Percentiles rank a stretch among this genome's conserved stretches.
Evolutionary conservation across 1,140 invertebrate species (phyloP).

Genomic region (Bombus waltoni): DNA sequence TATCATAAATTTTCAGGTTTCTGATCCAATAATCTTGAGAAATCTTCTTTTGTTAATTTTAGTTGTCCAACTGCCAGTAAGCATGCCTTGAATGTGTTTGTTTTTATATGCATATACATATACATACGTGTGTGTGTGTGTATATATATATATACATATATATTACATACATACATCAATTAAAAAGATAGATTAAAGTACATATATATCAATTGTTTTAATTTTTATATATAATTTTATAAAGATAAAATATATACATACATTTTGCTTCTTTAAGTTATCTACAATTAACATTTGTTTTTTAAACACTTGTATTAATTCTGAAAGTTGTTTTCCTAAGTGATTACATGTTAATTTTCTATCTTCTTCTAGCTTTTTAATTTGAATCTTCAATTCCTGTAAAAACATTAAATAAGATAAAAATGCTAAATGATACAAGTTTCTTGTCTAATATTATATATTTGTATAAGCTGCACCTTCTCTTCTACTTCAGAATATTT

Average conservation of each 20-base stretch:
- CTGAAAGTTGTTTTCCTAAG: constrained; percentile 81
- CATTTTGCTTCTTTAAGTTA: constrained; percentile 84
- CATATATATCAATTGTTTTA: constrained; percentile 10
- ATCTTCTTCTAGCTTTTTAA: constrained; percentile 79
- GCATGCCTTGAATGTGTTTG: constrained; percentile 70
- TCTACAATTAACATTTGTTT: constrained; percentile 83
- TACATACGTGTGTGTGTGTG: no score
- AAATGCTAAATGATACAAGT: neutral
- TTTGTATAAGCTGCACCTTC: constrained; percentile 74
- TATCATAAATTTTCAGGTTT: constrained; percentile 66
- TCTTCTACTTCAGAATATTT: constrained; percentile 81
- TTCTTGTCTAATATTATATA: neutral
- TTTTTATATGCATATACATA: no score
- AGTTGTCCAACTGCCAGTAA: constrained; percentile 78
- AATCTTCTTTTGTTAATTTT: constrained; percentile 79
- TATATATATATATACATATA: neutral
- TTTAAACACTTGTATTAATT: constrained; percentile 82
- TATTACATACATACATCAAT: neutral
- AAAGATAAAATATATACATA: constrained; percentile 61
- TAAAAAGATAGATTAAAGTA: neutral
- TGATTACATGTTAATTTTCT: constrained; percentile 75
- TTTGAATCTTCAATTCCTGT: constrained; percentile 80
- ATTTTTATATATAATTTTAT: constrained; percentile 61
- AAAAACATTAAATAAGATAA: neutral
- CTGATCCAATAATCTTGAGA: constrained; percentile 81